These are phyloP conservation scores for Eledona agricola DNA, from an alignment of 2,888 invertebrate genomes.

Conservation along the genomic window DNA sequence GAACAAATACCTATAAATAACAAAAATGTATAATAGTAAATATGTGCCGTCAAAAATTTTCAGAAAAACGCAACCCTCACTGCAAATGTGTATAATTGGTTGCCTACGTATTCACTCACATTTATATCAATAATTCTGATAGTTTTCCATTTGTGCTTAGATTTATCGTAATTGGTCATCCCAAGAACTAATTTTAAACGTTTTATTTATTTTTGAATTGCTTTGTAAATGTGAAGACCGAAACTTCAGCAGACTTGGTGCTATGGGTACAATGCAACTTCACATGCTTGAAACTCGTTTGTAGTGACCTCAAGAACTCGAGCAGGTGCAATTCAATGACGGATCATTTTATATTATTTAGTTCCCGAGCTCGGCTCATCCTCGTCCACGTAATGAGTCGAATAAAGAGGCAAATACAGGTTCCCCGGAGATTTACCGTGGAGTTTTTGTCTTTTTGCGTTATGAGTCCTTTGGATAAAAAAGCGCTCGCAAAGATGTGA, in stretches of 20 bases:
- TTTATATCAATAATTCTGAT: too few relatives aligned
- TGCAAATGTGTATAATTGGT: constrained; percentile 8
- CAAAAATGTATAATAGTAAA: too few relatives aligned
- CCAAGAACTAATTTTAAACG: too few relatives aligned
- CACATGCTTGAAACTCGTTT: constrained; percentile 40
- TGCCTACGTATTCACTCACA: constrained; percentile 5
- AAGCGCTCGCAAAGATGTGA: constrained; percentile 22
- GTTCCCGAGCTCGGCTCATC: constrained; percentile 29
- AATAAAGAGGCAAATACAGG: constrained; percentile 36
- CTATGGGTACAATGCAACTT: constrained; percentile 10
- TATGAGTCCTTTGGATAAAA: constrained; percentile 21
- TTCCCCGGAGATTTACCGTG: constrained; percentile 20
- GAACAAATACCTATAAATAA: too few relatives aligned
- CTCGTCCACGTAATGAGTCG: constrained; percentile 25
- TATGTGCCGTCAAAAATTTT: too few relatives aligned
- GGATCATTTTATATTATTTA: constrained; percentile 41
- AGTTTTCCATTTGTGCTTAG: too few relatives aligned
- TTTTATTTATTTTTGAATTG: too few relatives aligned
- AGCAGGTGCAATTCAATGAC: constrained; percentile 46
- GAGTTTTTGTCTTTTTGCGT: constrained; percentile 17
- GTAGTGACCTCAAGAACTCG: constrained; percentile 42
- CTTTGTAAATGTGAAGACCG: background rate
- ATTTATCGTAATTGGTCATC: too few relatives aligned
- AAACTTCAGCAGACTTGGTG: background rate
- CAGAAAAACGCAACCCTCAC: too few relatives aligned